Evolutionary conservation across 1,140 invertebrate genomes (phyloP).

Genomic region (Leptinotarsa lineolata): DNA sequence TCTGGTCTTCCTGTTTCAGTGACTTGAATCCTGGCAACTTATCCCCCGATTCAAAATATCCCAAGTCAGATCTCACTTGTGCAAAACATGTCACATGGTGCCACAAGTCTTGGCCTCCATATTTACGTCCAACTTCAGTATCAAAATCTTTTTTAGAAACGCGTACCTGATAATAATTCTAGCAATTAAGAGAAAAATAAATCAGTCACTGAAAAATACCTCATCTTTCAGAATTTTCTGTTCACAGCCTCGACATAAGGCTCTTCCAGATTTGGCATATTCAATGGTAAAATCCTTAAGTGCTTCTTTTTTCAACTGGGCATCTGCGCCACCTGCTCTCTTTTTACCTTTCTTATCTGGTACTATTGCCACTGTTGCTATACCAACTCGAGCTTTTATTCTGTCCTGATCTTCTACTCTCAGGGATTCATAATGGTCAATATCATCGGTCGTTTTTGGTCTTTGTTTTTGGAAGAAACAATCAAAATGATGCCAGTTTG

Average conservation of each 20-base stretch:
- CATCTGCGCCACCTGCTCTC: conserved; percentile 41
- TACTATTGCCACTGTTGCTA: conserved; percentile 33
- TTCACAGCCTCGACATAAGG: conserved; percentile 83
- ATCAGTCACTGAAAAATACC: conserved; percentile 39
- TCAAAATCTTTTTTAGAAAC: conserved; percentile 88
- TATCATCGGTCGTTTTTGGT: conserved; percentile 74
- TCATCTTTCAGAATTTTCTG: conserved; percentile 85
- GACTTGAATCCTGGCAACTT: conserved; percentile 74
- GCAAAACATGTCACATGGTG: conserved; percentile 93
- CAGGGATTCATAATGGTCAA: conserved; percentile 83
- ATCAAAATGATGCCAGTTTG: conserved; percentile 86
- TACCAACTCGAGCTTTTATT: conserved; percentile 76
- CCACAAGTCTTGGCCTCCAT: conserved; percentile 83
- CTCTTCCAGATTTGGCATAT: conserved; percentile 85
- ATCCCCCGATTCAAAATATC: conserved; percentile 75
- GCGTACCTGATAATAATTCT: conserved; percentile 60
- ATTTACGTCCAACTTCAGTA: conserved; percentile 76
- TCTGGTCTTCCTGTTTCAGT: conserved; percentile 77
- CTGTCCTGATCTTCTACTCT: conserved; percentile 86
- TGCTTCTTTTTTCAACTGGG: conserved; percentile 47
- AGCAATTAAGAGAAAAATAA: background rate
- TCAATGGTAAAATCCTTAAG: conserved; percentile 78
- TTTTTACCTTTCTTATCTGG: conserved; percentile 56
- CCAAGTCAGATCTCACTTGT: conserved; percentile 72
- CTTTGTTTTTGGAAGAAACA: conserved; percentile 89